Conservation (phyloP, 1,140 invertebrate genomes). For the Drosophila tsacasi region DNA sequence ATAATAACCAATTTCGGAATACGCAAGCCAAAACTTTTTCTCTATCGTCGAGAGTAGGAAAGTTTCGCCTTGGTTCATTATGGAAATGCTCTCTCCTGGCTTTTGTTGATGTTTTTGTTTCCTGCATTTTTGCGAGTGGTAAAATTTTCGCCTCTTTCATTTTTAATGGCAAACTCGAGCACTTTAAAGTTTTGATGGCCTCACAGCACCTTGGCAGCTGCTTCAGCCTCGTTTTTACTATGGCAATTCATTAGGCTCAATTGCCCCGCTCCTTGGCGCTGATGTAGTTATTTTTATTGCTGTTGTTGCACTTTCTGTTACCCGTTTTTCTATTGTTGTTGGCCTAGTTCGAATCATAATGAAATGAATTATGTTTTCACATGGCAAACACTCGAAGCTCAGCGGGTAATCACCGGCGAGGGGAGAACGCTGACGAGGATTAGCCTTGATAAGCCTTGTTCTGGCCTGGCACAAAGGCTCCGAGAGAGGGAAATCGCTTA, state of each 20-base stretch:
- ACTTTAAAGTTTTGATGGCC: conserved; percentile 77
- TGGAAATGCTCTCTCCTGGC: conserved; percentile 24
- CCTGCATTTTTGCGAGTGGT: conserved; percentile 23
- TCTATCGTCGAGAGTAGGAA: conserved; percentile 17
- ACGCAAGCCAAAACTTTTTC: conserved; percentile 17
- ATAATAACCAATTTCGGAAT: conserved; percentile 12
- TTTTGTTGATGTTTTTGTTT: conserved; percentile 46
- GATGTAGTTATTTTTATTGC: conserved; percentile 37
- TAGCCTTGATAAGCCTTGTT: conserved; percentile 65
- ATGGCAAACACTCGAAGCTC: conserved; percentile 61
- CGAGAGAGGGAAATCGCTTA: conserved; percentile 68
- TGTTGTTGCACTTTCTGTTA: conserved; percentile 45
- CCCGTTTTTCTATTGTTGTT: conserved; percentile 52
- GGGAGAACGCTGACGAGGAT: conserved; percentile 6
- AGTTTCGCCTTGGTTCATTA: conserved; percentile 40
- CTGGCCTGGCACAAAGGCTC: conserved; percentile 12
- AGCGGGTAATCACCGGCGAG: conserved; percentile 59
- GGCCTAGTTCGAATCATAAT: conserved; percentile 72
- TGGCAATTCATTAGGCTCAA: conserved; percentile 74
- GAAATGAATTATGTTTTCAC: conserved; percentile 74
- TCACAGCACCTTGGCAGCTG: conserved; percentile 51
- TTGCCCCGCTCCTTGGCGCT: conserved; percentile 42
- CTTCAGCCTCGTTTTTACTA: conserved; percentile 56
- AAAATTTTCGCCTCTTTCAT: conserved; percentile 33
- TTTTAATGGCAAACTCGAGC: conserved; percentile 52